phyloP scores from a whole-genome alignment of 2,113 vertebrate genomes.

The Heterotilapia buettikoferi region DNA sequence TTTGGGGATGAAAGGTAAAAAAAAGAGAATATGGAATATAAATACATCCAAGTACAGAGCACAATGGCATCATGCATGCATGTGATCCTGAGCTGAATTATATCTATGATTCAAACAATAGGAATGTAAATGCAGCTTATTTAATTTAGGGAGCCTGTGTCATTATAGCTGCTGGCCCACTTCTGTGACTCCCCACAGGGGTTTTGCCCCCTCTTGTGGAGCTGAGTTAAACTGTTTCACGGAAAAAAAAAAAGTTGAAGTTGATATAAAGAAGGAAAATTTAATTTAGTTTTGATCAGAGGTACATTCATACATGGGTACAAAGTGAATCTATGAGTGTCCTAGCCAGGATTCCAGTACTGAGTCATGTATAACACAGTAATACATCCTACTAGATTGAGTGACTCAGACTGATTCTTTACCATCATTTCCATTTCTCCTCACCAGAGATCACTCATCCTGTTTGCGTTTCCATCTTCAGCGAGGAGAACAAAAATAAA shows the following conservation, averaged over 20 bases:
- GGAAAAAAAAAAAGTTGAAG: not conserved
- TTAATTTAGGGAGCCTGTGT: not conserved
- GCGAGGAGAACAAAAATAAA: conserved; percentile 26
- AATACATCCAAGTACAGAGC: not conserved
- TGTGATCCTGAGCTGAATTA: not conserved
- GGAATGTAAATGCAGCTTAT: not conserved
- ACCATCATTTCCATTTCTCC: not conserved
- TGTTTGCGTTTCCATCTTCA: conserved; percentile 43
- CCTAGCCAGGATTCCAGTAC: not conserved
- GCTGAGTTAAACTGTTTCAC: conserved; percentile 1
- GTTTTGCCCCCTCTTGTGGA: conserved; percentile 72
- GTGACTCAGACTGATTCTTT: not conserved
- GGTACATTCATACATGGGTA: not conserved
- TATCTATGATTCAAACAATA: not conserved
- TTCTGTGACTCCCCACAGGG: conserved; percentile 13
- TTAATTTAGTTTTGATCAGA: not conserved
- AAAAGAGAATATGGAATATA: not conserved
- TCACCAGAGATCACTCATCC: conserved; percentile 1
- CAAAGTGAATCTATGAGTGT: not conserved
- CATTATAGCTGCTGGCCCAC: not conserved
- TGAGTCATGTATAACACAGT: not conserved
- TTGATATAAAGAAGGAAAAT: not conserved
- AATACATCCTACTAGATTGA: not conserved
- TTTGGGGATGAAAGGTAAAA: not conserved
- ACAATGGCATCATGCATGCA: not conserved